phyloP scores from a whole-genome alignment of 1,140 invertebrate genomes.

The Saccostrea echinata region DNA sequence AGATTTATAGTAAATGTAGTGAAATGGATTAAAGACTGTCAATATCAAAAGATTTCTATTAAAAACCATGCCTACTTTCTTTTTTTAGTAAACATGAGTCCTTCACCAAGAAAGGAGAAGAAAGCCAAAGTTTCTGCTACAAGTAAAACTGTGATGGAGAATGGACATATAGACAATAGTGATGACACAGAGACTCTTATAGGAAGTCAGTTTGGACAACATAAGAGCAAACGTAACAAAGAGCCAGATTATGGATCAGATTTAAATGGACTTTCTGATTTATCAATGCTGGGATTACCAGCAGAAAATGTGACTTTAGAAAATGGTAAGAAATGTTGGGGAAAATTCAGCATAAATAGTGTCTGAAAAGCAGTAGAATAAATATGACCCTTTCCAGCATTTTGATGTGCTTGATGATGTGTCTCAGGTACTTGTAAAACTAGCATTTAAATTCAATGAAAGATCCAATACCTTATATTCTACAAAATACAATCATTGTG shows the following conservation, averaged over 20 bases:
- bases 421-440: too few relatives aligned
- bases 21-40: too few relatives aligned
- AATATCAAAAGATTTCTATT: too few relatives aligned
- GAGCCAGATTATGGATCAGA: slow-evolving; percentile 54
- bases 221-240: slow-evolving; percentile 57
- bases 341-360: background rate
- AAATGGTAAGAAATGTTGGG: slow-evolving; percentile 56
- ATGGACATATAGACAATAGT: slow-evolving; percentile 67
- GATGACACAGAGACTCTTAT: slow-evolving; percentile 68
- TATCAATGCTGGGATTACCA: slow-evolving; percentile 57
- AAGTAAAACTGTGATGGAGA: slow-evolving; percentile 67
- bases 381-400: too few relatives aligned
- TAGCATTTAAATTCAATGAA: too few relatives aligned
- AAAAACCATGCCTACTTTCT: background rate
- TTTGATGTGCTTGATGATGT: too few relatives aligned
- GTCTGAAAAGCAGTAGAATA: too few relatives aligned
- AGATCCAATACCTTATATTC: too few relatives aligned
- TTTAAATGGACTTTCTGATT: slow-evolving; percentile 58
- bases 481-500: too few relatives aligned
- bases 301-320: slow-evolving; percentile 49
- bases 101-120: slow-evolving; percentile 63
- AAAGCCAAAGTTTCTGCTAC: slow-evolving; percentile 66
- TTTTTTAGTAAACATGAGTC: slow-evolving; percentile 61
- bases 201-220: slow-evolving; percentile 64
- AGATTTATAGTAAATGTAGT: too few relatives aligned